A percentile compares a stretch with the other conserved stretches of the same genome.
phyloP scores from a whole-genome alignment of 2,888 invertebrate genomes.

The Synergus umbraculus region DNA sequence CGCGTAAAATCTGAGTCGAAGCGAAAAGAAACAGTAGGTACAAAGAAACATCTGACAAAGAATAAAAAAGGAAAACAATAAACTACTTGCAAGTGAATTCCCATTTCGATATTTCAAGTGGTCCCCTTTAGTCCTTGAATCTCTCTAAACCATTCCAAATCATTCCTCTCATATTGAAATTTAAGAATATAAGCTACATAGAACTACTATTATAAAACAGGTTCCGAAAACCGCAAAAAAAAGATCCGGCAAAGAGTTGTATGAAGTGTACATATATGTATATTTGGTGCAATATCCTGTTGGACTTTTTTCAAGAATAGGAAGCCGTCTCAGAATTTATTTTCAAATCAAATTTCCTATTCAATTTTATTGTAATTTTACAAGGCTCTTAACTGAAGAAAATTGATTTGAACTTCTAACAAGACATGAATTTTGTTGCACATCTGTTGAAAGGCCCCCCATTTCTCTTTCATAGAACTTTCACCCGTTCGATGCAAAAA shows the following conservation, averaged over 20 bases:
- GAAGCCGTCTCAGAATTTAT: neutral
- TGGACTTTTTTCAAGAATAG: neutral
- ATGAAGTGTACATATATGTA: no score
- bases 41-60: neutral
- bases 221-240: no score
- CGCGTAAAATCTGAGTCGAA: conserved; percentile 13
- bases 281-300: neutral
- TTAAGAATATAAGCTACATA: no score
- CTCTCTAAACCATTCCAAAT: no score
- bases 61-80: conserved; percentile 5
- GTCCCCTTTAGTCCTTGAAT: no score
- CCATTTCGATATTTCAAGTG: neutral
- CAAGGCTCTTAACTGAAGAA: neutral
- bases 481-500: conserved; percentile 18
- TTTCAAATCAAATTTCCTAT: neutral
- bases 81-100: neutral
- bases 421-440: neutral
- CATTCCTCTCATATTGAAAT: no score
- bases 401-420: neutral
- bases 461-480: conserved; percentile 10
- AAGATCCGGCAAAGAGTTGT: no score
- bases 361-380: neutral
- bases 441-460: neutral
- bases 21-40: neutral
- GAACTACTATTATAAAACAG: no score